Evolutionary conservation across 2,888 invertebrate genomes (phyloP).

Genomic region (Hemicrepidius hirtus): DNA sequence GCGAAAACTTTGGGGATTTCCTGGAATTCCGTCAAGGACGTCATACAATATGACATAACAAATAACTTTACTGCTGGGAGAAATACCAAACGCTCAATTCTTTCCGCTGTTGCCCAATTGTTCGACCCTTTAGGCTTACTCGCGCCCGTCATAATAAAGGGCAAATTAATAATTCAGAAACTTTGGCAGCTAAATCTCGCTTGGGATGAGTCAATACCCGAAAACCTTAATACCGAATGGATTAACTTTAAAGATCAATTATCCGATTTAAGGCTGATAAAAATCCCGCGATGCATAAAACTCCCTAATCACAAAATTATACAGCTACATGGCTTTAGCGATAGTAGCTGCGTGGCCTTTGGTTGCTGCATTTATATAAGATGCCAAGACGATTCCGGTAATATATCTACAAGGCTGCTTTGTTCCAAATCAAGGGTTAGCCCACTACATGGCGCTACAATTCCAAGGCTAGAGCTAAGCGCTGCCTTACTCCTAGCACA

Average conservation of each 20-base stretch:
- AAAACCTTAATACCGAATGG: conserved; percentile 31
- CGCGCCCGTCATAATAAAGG: conserved; percentile 25
- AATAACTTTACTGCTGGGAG: background rate
- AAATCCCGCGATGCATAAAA: background rate
- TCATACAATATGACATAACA: background rate
- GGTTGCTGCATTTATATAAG: conserved; percentile 4
- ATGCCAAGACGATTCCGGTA: background rate
- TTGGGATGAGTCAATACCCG: conserved; percentile 41
- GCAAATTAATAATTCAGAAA: conserved; percentile 19
- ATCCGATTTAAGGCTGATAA: background rate
- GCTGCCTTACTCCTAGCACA: background rate
- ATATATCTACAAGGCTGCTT: background rate
- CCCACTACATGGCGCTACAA: background rate
- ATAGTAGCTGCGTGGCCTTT: background rate
- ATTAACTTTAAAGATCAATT: background rate
- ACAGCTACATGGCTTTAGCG: conserved; percentile 16
- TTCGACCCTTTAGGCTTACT: conserved; percentile 46
- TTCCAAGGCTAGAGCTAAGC: conserved; percentile 28
- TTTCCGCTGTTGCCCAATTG: conserved; percentile 32
- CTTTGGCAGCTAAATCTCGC: conserved; percentile 31
- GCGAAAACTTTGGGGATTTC: no score
- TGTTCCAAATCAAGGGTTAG: background rate
- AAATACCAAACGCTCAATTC: conserved; percentile 39
- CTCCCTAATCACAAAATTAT: background rate
- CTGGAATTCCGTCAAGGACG: conserved; percentile 19